Evolutionary conservation across 2,888 invertebrate species (phyloP), one percentile per base, ranked within the genome.

Genomic region (Escarpia spicata): DNA sequence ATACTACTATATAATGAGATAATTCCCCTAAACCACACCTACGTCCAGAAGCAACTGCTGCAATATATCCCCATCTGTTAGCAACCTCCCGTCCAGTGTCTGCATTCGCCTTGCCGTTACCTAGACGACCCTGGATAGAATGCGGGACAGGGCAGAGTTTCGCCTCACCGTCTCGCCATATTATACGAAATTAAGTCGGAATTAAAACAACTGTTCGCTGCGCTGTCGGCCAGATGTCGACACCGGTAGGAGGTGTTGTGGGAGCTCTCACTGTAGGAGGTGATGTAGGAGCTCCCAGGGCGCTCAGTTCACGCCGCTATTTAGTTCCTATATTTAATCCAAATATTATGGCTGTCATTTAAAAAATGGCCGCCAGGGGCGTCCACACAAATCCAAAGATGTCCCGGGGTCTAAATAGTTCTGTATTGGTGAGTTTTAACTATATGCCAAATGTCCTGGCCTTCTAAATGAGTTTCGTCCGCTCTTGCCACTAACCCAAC

Each of bases 201-300:
- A 75, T 75, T 75, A 75, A 75, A 75, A 75, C 75, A 75, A 75
- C 75, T 75, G 75, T 75, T 75, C 75, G n/a, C 75, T 75, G n/a
- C 15, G 75, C 75, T 6, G 75, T 75, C 26, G n/a, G 75, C 75
- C 75, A 75, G 75, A 75, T 75, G 75, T 75, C 75, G 75, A 75
- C 26, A 26, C 26, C 19, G 75, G 75, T 75, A n/a, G 75, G 75
- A 75, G 75, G 75, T 75, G 19, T 19, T 75, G n/a, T n/a, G n/a
- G 26, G 75, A 75, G 75, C n/a, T 75, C 75, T 75, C 26, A 19
- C 19, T 75, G 75, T 75, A 19, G 19, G 26, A 26, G 26, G 75
- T 4, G 75, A 26, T 19, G 26, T 75, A 6, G 19, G 26, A n/a
- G n/a, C 75, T 26, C 26, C 26, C 75, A 6, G 19, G 6, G 26